Conservation (phyloP, 2,888 invertebrate genomes). For the Gryllus longicercus region DNA sequence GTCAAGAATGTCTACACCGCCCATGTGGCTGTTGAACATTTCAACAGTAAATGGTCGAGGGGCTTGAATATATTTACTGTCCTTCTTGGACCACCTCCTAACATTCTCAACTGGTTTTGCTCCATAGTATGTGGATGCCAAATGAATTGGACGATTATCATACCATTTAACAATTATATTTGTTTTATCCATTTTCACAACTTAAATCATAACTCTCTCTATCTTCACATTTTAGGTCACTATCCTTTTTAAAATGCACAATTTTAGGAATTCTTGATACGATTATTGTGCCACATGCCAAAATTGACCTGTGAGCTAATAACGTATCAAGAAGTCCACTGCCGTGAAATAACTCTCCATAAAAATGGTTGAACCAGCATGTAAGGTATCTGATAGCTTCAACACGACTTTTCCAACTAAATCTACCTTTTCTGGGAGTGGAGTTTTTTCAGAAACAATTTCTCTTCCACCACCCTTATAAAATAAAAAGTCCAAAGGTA, state of each 20-base stretch:
- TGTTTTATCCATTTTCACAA: constrained; percentile 21
- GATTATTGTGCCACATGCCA: constrained; percentile 29
- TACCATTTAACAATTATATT: constrained; percentile 32
- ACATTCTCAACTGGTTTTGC: constrained; percentile 29
- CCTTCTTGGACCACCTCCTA: constrained; percentile 34
- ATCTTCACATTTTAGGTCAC: constrained; percentile 21
- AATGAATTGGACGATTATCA: constrained; percentile 30
- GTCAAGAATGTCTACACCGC: constrained; percentile 34
- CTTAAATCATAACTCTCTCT: constrained; percentile 24
- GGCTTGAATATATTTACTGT: constrained; percentile 30
- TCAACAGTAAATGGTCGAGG: constrained; percentile 33
- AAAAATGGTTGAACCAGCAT: constrained; percentile 23
- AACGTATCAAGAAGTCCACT: background rate
- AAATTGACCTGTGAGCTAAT: constrained; percentile 23
- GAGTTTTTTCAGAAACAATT: constrained; percentile 22
- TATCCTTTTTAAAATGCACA: background rate
- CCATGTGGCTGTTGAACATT: constrained; percentile 34
- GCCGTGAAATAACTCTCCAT: constrained; percentile 32
- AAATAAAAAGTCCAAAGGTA: constrained; percentile 27
- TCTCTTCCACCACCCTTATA: constrained; percentile 28
- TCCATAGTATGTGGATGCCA: constrained; percentile 28
- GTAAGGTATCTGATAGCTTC: constrained; percentile 28
- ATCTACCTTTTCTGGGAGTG: constrained; percentile 26
- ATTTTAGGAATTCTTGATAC: constrained; percentile 23
- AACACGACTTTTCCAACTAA: constrained; percentile 27